phyloP scores from a whole-genome alignment of 2,797 vertebrate genomes.

The Sebastes elongatus region DNA sequence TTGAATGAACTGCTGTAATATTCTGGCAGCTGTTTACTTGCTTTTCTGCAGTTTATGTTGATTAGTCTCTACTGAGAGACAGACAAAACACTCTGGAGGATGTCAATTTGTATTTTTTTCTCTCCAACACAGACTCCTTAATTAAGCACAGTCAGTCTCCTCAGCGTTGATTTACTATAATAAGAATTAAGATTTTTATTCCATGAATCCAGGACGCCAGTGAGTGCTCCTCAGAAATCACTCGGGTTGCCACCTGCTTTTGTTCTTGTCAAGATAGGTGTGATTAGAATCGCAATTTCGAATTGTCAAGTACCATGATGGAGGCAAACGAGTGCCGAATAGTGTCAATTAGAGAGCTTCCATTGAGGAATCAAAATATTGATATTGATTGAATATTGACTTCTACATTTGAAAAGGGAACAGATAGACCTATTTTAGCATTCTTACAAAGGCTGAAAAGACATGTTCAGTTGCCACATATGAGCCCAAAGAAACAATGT shows the following conservation, averaged over 20 bases:
- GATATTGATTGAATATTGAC: slow-evolving; percentile 27
- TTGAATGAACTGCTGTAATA: slow-evolving; percentile 63
- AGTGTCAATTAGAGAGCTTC: slow-evolving; percentile 1
- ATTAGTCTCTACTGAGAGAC: slow-evolving; percentile 71
- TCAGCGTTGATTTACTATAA: slow-evolving; percentile 58
- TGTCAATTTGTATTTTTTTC: slow-evolving; percentile 68
- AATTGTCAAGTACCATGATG: slow-evolving; percentile 18
- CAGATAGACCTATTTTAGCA: background rate
- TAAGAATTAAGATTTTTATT: slow-evolving; percentile 58
- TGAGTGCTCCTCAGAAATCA: slow-evolving; percentile 47
- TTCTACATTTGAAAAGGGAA: background rate
- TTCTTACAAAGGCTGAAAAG: background rate
- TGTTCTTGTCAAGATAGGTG: slow-evolving; percentile 26
- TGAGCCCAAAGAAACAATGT: background rate
- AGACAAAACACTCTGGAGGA: slow-evolving; percentile 77
- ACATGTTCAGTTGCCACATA: too few relatives aligned
- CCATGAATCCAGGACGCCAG: slow-evolving; percentile 19
- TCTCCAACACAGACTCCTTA: slow-evolving; percentile 57
- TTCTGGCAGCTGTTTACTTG: slow-evolving; percentile 70
- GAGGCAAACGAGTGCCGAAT: background rate
- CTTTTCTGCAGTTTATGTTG: slow-evolving; percentile 65
- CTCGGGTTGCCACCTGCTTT: slow-evolving; percentile 59
- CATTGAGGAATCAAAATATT: slow-evolving; percentile 21
- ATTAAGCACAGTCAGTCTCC: slow-evolving; percentile 71
- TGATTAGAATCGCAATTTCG: slow-evolving; percentile 51